A percentile compares a stretch with the other conserved stretches of the same genome.
These are phyloP conservation scores for Bedellia somnulentella DNA, from an alignment of 2,888 invertebrate species.

Conservation along the genomic window DNA sequence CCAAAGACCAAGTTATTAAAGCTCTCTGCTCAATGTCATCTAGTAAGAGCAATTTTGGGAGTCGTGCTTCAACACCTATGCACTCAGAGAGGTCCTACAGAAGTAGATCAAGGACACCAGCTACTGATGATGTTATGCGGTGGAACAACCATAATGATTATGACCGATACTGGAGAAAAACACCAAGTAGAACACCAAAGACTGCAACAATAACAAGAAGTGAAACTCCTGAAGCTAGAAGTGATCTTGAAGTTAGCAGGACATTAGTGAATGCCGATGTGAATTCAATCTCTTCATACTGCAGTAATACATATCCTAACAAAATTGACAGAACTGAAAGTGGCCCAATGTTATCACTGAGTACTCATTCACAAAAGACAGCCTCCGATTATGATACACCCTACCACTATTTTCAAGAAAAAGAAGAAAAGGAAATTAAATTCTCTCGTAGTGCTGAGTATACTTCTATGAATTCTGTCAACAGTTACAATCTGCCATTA, in stretches of 20 bases:
- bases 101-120: conserved; percentile 40
- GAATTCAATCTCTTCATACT: conserved; percentile 17
- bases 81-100: conserved; percentile 42
- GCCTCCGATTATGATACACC: conserved; percentile 31
- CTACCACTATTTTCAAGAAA: conserved; percentile 35
- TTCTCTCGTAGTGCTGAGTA: conserved; percentile 48
- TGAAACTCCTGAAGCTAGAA: conserved; percentile 31
- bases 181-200: conserved; percentile 30
- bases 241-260: conserved; percentile 32
- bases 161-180: conserved; percentile 32
- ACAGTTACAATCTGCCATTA: conserved; percentile 26
- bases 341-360: conserved; percentile 25
- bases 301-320: conserved; percentile 22
- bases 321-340: conserved; percentile 41
- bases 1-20: conserved; percentile 85
- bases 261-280: no score
- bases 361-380: conserved; percentile 15
- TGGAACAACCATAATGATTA: conserved; percentile 33
- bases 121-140: conserved; percentile 27
- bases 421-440: conserved; percentile 43
- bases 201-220: conserved; percentile 27
- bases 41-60: conserved; percentile 34
- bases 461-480: conserved; percentile 26
- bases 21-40: conserved; percentile 64
- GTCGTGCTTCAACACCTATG: conserved; percentile 39